These are phyloP conservation scores for Baronia brevicornis DNA, from an alignment of 2,888 invertebrate species.

Conservation along the genomic window DNA sequence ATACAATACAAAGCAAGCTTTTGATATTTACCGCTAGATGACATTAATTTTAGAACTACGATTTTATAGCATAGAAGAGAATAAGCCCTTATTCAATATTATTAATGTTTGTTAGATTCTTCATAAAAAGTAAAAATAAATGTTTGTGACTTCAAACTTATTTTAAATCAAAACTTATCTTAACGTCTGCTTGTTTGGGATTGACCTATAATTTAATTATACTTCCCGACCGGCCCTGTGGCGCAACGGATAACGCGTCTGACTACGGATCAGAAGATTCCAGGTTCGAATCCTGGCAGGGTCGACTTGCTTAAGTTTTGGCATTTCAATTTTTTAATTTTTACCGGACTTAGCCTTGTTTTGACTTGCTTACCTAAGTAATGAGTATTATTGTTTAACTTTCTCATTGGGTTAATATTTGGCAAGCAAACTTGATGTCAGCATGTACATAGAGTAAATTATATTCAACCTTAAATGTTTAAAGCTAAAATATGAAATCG, in stretches of 20 bases:
- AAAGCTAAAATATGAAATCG: conserved; percentile 33
- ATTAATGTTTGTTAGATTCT: too few species aligned
- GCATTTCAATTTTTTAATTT: conserved; percentile 19
- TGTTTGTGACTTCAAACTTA: too few species aligned
- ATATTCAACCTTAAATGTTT: conserved; percentile 30
- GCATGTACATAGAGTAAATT: conserved; percentile 24
- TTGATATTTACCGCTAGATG: too few species aligned
- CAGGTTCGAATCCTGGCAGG: conserved; percentile 80
- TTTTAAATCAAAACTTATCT: too few species aligned
- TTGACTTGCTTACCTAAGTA: conserved; percentile 36
- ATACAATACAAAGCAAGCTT: too few species aligned
- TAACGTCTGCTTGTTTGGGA: too few species aligned
- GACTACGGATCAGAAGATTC: conserved; percentile 82
- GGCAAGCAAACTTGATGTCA: conserved; percentile 42
- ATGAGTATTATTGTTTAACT: conserved; percentile 48
- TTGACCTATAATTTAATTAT: conserved; percentile 20
- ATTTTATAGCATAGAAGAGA: too few species aligned
- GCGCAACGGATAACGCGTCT: conserved; percentile 82
- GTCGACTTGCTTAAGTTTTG: conserved; percentile 41
- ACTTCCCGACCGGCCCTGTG: conserved; percentile 65
- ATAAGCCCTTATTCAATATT: too few species aligned
- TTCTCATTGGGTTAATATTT: conserved; percentile 53
- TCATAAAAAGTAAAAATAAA: too few species aligned
- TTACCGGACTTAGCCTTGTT: conserved; percentile 16
- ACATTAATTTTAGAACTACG: too few species aligned